Conservation (phyloP, 2,888 invertebrate species). For the Pasiphila rectangulata region DNA sequence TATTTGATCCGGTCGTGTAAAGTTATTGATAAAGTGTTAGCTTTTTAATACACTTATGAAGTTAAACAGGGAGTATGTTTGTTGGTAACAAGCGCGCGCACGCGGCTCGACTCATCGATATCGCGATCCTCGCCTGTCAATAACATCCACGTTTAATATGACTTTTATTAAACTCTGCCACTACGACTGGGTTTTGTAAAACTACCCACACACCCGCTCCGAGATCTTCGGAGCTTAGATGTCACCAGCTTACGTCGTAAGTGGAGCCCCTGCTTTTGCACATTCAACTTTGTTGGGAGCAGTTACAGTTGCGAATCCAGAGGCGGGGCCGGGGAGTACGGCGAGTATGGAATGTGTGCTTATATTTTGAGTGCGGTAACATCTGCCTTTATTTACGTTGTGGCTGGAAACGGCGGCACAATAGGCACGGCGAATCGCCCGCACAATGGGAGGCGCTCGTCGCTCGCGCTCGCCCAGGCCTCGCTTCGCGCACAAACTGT, state of each 20-base stretch:
- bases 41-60: too few species aligned
- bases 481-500: slow-evolving; percentile 48
- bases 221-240: slow-evolving; percentile 50
- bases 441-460: slow-evolving; percentile 55
- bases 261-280: slow-evolving; percentile 1
- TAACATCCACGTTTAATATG: slow-evolving; percentile 69
- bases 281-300: slow-evolving; percentile 25
- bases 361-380: slow-evolving; percentile 72
- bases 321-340: slow-evolving; percentile 30
- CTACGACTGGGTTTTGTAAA: slow-evolving; percentile 73
- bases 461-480: slow-evolving; percentile 33
- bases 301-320: slow-evolving; percentile 36
- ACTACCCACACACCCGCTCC: slow-evolving; percentile 68
- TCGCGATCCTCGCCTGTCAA: slow-evolving; percentile 52
- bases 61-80: too few species aligned
- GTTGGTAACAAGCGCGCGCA: slow-evolving; percentile 21
- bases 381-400: slow-evolving; percentile 81
- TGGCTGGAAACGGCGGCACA: slow-evolving; percentile 72
- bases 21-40: too few species aligned
- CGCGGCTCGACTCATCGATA: slow-evolving; percentile 39
- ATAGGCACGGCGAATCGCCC: slow-evolving; percentile 71
- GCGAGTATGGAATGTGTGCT: slow-evolving; percentile 32
- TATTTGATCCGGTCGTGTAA: too few species aligned
- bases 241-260: slow-evolving; percentile 26
- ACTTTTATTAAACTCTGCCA: slow-evolving; percentile 71